These are phyloP conservation scores for Torymus tubicola DNA, from an alignment of 2,888 invertebrate species.

Conservation along the genomic window DNA sequence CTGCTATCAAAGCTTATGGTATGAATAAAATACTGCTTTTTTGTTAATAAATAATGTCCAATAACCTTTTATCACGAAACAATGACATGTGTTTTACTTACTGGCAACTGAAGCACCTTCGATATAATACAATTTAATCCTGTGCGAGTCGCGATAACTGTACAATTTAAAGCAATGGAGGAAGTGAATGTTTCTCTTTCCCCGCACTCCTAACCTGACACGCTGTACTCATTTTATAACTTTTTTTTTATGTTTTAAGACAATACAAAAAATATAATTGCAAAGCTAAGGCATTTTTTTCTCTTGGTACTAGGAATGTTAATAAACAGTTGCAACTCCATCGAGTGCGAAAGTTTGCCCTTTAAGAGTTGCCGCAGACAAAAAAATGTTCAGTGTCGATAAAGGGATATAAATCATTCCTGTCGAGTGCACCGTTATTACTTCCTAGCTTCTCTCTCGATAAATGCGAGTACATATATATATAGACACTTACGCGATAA, in stretches of 20 bases:
- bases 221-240: slow-evolving; percentile 40
- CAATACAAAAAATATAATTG: slow-evolving; percentile 64
- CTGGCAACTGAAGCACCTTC: slow-evolving; percentile 57
- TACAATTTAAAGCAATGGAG: slow-evolving; percentile 52
- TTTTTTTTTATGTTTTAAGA: slow-evolving; percentile 56
- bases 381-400: slow-evolving; percentile 31
- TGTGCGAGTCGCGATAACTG: slow-evolving; percentile 54
- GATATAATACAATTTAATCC: slow-evolving; percentile 55
- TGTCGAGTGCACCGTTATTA: slow-evolving; percentile 57
- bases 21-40: slow-evolving; percentile 53
- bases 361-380: slow-evolving; percentile 29
- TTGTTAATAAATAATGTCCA: slow-evolving; percentile 54
- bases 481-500: slow-evolving; percentile 63
- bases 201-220: slow-evolving; percentile 41
- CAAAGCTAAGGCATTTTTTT: slow-evolving; percentile 64
- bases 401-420: slow-evolving; percentile 39
- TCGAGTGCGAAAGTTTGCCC: slow-evolving; percentile 28
- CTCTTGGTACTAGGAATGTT: slow-evolving; percentile 57
- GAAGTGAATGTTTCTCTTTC: slow-evolving; percentile 37
- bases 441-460: slow-evolving; percentile 60
- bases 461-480: slow-evolving; percentile 64
- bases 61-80: slow-evolving; percentile 51
- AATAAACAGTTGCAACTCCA: slow-evolving; percentile 49
- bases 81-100: slow-evolving; percentile 52
- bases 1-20: slow-evolving; percentile 50